Evolutionary conservation across 2,113 vertebrate genomes (phyloP).

Genomic region (Scatophagus argus): DNA sequence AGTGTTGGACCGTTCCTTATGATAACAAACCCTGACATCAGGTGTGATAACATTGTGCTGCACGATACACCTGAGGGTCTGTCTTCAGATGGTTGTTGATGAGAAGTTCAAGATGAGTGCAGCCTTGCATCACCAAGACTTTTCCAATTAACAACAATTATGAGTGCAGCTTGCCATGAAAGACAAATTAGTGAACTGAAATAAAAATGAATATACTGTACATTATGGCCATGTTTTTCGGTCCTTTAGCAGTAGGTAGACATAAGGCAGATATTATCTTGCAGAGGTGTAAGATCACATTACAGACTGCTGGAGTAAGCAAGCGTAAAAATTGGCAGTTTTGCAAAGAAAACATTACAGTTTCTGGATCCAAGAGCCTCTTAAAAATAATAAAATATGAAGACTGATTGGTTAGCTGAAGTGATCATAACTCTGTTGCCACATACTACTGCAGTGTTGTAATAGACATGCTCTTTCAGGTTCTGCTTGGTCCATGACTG

Average conservation of each 20-base stretch:
- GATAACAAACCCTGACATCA: constrained; percentile 59
- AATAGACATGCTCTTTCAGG: background rate
- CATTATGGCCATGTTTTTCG: no score
- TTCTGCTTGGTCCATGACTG: background rate
- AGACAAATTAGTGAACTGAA: background rate
- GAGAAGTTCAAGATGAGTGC: constrained; percentile 3
- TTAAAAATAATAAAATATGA: background rate
- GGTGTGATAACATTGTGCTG: constrained; percentile 64
- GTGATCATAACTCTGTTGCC: background rate
- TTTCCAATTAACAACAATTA: background rate
- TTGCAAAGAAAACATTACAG: background rate
- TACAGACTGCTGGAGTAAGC: background rate
- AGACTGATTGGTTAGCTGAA: background rate
- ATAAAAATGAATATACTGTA: background rate
- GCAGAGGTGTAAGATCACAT: background rate
- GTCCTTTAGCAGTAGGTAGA: background rate
- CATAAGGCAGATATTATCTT: background rate
- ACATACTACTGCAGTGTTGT: background rate
- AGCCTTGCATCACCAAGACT: background rate
- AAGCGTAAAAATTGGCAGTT: background rate
- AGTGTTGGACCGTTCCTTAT: constrained; percentile 30
- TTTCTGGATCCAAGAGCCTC: background rate
- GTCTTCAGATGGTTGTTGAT: constrained; percentile 28
- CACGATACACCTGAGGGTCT: constrained; percentile 6
- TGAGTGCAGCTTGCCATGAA: background rate